phyloP scores from a whole-genome alignment of 2,888 invertebrate species.

The Cataglyphis livida region DNA sequence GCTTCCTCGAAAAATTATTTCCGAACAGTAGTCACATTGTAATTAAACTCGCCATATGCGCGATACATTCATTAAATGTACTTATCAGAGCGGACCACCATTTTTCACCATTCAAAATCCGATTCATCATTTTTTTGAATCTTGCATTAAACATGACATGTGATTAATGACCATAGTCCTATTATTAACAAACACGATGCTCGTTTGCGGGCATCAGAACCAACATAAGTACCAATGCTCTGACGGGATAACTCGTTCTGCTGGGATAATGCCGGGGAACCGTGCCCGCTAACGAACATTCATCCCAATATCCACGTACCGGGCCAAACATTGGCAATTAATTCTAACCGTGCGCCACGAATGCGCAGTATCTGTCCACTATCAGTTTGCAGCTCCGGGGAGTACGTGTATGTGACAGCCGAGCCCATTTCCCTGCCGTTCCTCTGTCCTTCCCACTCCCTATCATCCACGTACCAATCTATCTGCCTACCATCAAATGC shows the following conservation, averaged over 20 bases:
- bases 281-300: constrained; percentile 77
- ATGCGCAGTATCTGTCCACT: constrained; percentile 79
- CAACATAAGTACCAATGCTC: constrained; percentile 73
- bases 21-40: constrained; percentile 29
- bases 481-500: constrained; percentile 23
- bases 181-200: constrained; percentile 69
- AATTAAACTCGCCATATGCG: constrained; percentile 7
- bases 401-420: constrained; percentile 80
- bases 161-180: constrained; percentile 66
- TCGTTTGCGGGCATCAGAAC: constrained; percentile 67
- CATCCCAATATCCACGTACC: constrained; percentile 77
- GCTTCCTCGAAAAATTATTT: constrained; percentile 41
- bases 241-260: constrained; percentile 71
- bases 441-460: constrained; percentile 41
- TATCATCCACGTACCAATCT: constrained; percentile 41
- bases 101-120: constrained; percentile 54
- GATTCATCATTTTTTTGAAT: constrained; percentile 42
- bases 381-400: constrained; percentile 79
- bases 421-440: constrained; percentile 73
- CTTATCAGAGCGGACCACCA: constrained; percentile 36
- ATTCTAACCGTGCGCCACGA: constrained; percentile 78
- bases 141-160: background rate
- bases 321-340: constrained; percentile 82
- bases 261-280: constrained; percentile 57
- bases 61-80: constrained; percentile 9